Conservation (phyloP, 1,140 invertebrate genomes). For the Drepana arcuata region DNA sequence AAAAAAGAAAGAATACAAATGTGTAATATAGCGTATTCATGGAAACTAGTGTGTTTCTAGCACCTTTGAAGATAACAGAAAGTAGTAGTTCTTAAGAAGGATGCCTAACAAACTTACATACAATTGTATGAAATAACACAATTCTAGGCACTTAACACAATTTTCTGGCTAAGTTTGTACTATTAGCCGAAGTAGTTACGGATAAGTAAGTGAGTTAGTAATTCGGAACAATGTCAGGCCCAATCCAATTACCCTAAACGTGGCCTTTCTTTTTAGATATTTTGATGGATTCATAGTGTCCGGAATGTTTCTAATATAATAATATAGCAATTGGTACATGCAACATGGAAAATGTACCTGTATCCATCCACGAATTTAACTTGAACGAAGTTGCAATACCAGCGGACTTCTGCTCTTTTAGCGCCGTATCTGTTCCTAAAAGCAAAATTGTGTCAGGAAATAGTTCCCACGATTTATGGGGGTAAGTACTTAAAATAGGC, state of each 20-base stretch:
- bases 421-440: constrained; percentile 38
- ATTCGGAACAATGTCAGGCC: not conserved
- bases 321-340: no score
- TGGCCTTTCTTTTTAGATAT: not conserved
- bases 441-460: constrained; percentile 38
- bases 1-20: no score
- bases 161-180: no score
- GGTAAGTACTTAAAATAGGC: constrained; percentile 17
- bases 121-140: no score
- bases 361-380: constrained; percentile 3
- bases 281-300: constrained; percentile 1
- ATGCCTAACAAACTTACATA: no score
- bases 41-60: no score
- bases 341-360: no score
- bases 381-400: constrained; percentile 18
- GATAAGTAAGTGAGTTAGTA: not conserved
- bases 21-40: no score
- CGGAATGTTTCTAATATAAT: not conserved
- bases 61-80: no score
- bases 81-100: no score
- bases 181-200: no score
- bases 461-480: constrained; percentile 26
- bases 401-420: constrained; percentile 27
- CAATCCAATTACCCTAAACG: not conserved
- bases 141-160: no score